phyloP scores from a whole-genome alignment of 2,113 vertebrate species.

The Kobus ellipsiprymnus region DNA sequence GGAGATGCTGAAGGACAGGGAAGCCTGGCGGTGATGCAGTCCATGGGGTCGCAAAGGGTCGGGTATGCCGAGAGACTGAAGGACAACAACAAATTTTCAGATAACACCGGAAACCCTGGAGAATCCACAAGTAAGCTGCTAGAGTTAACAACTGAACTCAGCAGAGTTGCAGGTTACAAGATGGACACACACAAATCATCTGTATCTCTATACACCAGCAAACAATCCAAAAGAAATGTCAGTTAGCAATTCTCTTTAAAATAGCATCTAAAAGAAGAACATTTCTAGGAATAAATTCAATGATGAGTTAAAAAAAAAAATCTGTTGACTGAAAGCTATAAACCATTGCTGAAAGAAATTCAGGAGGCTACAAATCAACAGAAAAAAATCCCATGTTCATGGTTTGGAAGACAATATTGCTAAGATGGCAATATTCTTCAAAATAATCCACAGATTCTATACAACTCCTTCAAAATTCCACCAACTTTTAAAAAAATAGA shows the following conservation, averaged over 20 bases:
- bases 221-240: neutral
- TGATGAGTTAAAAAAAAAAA: neutral
- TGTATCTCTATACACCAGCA: neutral
- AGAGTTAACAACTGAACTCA: neutral
- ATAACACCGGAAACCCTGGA: neutral
- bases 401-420: neutral
- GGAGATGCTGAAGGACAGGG: neutral
- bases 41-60: neutral
- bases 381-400: neutral
- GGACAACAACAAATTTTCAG: neutral
- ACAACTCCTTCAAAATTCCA: neutral
- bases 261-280: neutral
- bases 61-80: fast-evolving
- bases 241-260: neutral
- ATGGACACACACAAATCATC: neutral
- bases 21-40: neutral
- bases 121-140: neutral
- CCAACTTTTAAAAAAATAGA: neutral
- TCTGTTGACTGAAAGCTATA: neutral
- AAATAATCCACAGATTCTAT: neutral
- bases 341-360: neutral
- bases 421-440: neutral
- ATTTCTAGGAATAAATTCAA: neutral
- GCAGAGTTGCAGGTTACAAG: neutral
- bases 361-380: neutral